These are phyloP conservation scores for Atractosteus spatula DNA, from an alignment of 2,113 vertebrate species.

Conservation along the genomic window DNA sequence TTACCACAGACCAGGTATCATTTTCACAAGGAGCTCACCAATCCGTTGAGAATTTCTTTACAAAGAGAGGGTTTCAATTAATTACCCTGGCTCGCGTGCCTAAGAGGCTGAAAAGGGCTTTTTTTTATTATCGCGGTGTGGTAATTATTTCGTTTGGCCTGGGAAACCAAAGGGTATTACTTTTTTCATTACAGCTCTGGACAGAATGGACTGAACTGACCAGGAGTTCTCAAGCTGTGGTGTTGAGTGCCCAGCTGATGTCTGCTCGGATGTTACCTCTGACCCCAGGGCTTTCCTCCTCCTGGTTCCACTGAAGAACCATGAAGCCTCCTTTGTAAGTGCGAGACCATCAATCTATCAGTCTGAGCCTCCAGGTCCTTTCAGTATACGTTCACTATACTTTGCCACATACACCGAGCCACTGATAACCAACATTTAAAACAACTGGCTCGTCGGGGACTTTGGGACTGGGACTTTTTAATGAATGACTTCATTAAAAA, in stretches of 20 bases:
- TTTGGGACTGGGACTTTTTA: no score
- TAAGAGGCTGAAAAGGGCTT: conserved; percentile 53
- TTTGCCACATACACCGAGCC: background rate
- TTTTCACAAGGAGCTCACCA: conserved; percentile 38
- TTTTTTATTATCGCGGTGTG: conserved; percentile 46
- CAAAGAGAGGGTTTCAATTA: conserved; percentile 56
- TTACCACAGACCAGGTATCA: conserved; percentile 35
- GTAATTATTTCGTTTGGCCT: conserved; percentile 66
- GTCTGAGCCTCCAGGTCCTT: background rate
- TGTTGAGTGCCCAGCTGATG: background rate
- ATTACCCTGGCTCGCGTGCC: conserved; percentile 44
- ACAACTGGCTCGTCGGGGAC: background rate
- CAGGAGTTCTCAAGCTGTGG: background rate
- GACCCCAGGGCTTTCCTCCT: background rate
- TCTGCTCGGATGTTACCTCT: background rate
- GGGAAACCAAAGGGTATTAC: conserved; percentile 36
- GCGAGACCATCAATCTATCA: background rate
- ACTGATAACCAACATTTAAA: background rate
- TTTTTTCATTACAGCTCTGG: conserved; percentile 27
- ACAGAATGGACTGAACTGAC: background rate
- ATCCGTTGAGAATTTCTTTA: conserved; percentile 41
- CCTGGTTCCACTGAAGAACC: background rate
- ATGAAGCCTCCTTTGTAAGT: background rate
- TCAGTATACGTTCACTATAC: background rate
- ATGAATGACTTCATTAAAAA: no score